A percentile compares a stretch with the other conserved stretches of the same genome.
Conservation (phyloP, 2,888 invertebrate genomes). For the Acronicta leporina region DNA sequence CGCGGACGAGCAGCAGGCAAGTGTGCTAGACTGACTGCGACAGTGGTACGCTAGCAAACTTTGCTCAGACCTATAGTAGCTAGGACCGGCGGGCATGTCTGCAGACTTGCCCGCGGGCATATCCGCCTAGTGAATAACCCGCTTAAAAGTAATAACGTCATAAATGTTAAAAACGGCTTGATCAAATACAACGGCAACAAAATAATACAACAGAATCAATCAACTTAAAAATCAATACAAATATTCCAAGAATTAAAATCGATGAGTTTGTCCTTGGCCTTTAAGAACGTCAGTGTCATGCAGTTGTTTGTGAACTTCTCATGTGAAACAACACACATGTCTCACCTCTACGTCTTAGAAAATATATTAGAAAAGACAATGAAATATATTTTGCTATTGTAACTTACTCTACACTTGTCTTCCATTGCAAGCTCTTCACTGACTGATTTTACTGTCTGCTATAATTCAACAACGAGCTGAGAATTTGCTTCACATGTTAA, state of each 20-base stretch:
- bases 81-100: too few species aligned
- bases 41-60: too few species aligned
- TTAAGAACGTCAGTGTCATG: constrained; percentile 27
- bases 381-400: constrained; percentile 6
- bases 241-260: constrained; percentile 27
- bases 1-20: too few species aligned
- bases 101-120: too few species aligned
- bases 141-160: too few species aligned
- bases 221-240: constrained; percentile 6
- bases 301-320: constrained; percentile 40
- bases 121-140: too few species aligned
- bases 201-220: neutral
- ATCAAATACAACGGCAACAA: neutral
- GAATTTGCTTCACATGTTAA: constrained; percentile 19
- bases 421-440: constrained; percentile 28
- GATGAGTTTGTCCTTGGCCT: constrained; percentile 31
- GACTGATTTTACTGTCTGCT: constrained; percentile 16
- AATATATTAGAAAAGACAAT: constrained; percentile 8
- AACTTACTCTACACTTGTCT: constrained; percentile 38
- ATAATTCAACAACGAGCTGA: constrained; percentile 14
- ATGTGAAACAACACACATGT: constrained; percentile 45
- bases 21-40: too few species aligned
- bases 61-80: too few species aligned
- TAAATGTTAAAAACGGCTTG: neutral
- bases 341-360: constrained; percentile 24